Base-by-base conservation (phyloP, 2,797 vertebrate species). In the Clarias laeviceps region DNA sequence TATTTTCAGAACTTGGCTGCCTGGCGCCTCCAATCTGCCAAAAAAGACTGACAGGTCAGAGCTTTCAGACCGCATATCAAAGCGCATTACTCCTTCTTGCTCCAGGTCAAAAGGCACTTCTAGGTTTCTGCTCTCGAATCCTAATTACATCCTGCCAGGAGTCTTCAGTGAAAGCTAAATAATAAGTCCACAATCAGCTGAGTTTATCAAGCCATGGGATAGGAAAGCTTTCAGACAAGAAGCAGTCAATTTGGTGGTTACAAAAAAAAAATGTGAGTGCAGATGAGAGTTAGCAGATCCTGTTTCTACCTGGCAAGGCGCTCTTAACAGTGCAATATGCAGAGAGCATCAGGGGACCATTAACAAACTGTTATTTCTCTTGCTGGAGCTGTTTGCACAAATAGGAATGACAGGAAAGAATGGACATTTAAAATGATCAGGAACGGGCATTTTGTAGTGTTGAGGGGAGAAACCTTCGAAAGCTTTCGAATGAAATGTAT, bases 41-140 rank as follows among this genome's bases (percentile, higher is more conserved):
- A 84, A 89, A 50, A 82, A 81, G 69, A 64, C 80, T 24, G 64
- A 77, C 77, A 88, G 80, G 80, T 83, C 85, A 76, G 14, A 61
- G 82, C 70, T 66, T 84, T 86, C 81, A 84, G 59, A 70, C 76
- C 77, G 54, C 57, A 72, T 76, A 80, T 84, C 79, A 87, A 73
- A 86, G 81, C 68, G 40, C 83, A 88, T 88, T 87, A 89, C 59
- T 70, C 64, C 69, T 40, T 62, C 29, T 20, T 17, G 37, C 62
- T 50, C 37, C 12, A 72, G 68, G 66, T 11, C 50, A 29, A 61
- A 77, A 65, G 73, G 68, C 29, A 27, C 34, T 17, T 56, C 66
- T 40, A 27, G 62, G 8, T 83, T 84, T 76, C 54, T 68, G 62
- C 59, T 64, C 3, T 40, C 68, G 56, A 32, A 56, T 73, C 82